These are phyloP conservation scores for Perizoma affinitatum DNA, from an alignment of 2,888 invertebrate species.

Conservation along the genomic window DNA sequence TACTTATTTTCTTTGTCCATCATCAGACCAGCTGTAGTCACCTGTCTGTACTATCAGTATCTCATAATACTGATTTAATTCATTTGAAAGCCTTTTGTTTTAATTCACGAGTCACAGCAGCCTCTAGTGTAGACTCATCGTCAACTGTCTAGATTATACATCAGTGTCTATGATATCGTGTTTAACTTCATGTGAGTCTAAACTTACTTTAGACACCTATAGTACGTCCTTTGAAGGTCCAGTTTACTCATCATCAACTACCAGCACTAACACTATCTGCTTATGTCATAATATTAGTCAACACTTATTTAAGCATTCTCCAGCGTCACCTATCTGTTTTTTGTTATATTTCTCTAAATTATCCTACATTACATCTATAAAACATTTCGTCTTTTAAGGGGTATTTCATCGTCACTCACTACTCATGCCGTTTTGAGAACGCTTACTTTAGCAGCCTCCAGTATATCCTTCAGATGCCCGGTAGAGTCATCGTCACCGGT, in stretches of 20 bases:
- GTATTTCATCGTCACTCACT: too few relatives aligned
- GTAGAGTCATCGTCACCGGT: conserved; percentile 59
- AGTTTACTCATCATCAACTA: too few relatives aligned
- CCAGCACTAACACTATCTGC: too few relatives aligned
- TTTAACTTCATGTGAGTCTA: not conserved
- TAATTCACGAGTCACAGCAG: not conserved
- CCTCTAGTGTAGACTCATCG: not conserved
- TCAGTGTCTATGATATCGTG: not conserved
- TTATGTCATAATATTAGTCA: not conserved
- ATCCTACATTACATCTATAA: too few relatives aligned
- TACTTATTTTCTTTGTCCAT: too few relatives aligned
- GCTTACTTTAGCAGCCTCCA: conserved; percentile 37
- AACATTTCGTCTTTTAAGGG: too few relatives aligned
- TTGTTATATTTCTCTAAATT: too few relatives aligned
- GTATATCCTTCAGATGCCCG: conserved; percentile 52
- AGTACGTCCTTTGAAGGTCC: too few relatives aligned
- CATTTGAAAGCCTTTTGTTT: not conserved
- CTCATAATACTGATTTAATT: not conserved
- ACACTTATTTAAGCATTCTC: not conserved
- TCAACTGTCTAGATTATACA: not conserved
- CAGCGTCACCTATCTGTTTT: not conserved
- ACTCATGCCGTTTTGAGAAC: too few relatives aligned
- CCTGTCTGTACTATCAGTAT: not conserved
- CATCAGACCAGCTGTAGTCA: too few relatives aligned
- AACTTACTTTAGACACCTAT: too few relatives aligned